These are phyloP conservation scores for Crocallis elinguaria DNA, from an alignment of 2,888 invertebrate species.

Conservation along the genomic window DNA sequence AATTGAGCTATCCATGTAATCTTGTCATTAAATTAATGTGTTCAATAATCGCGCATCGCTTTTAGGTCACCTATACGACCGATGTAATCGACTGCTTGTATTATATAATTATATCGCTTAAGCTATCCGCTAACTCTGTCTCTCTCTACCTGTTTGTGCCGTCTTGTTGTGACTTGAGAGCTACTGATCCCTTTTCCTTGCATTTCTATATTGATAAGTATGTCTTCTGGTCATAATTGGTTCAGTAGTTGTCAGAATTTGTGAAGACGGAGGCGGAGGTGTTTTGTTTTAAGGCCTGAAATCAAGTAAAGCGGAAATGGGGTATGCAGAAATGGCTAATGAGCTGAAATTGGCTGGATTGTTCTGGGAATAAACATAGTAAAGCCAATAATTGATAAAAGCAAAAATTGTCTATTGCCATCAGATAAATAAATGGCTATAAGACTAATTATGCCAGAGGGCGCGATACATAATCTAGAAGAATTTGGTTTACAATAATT, in stretches of 20 bases:
- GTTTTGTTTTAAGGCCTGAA: not conserved
- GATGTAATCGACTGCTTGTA: constrained; percentile 35
- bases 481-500: too few relatives aligned
- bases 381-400: too few relatives aligned
- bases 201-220: constrained; percentile 25
- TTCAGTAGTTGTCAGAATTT: constrained; percentile 22
- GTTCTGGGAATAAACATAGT: too few relatives aligned
- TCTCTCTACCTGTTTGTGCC: constrained; percentile 30
- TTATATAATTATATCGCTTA: constrained; percentile 35
- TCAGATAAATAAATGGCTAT: too few relatives aligned
- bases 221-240: constrained; percentile 24
- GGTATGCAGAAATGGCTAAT: not conserved
- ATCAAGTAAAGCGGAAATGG: not conserved
- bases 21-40: constrained; percentile 36
- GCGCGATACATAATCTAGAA: too few relatives aligned
- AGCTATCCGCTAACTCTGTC: constrained; percentile 26
- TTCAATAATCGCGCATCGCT: constrained; percentile 30
- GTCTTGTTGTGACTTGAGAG: constrained; percentile 21
- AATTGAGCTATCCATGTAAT: constrained; percentile 12
- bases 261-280: constrained; percentile 2
- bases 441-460: too few relatives aligned
- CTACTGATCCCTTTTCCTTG: constrained; percentile 24
- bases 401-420: too few relatives aligned
- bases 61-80: constrained; percentile 29
- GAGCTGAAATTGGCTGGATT: not conserved